Evolutionary conservation across 2,797 vertebrate species (phyloP), one percentile per base, ranked within the genome.

Genomic region (Champsocephalus esox): DNA sequence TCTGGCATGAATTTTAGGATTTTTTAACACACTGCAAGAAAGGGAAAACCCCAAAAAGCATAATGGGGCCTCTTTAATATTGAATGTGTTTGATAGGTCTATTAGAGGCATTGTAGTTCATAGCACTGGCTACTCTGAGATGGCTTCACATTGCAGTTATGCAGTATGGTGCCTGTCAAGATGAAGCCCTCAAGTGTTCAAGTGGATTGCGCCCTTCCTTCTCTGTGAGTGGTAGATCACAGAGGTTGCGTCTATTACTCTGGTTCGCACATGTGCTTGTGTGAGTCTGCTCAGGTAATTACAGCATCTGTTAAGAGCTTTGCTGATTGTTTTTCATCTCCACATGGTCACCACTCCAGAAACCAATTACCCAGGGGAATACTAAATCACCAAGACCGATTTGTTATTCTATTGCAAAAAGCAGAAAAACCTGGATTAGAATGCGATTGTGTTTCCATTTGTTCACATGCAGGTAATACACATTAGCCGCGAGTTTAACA

Each of bases 291-390:
- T 92, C 91, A 94, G 94, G 94, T 94, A 95, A 95, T 95, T 95
- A 95, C 90, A 92, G 93, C 94, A 95, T 95, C 94, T 95, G 94
- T 94, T 95, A 93, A 93, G 92, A 92, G 94, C 86, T 90, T 88
- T 92, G 88, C 86, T 88, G 89, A 95, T 94, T 95, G 94, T 95
- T 96, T 95, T 95, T 95, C 93, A 94, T 95, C 93, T 94, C 89
- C 94, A 95, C 94, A 95, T 95, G 94, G 93, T 91, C 92, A 84
- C 91, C 94, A 92, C 92, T 93, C 91, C 93, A 94, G 93, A 95
- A 95, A 94, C 88, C 92, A 95, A 95, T 95, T 95, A 95, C 92
- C 90, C 79, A 74, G 75, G 87, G 89, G 88, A 92, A 91, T 82
- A 84, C 89, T 91, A 91, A 93, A 93, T 93, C 90, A 90, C 87